Base-by-base conservation (phyloP, 2,113 vertebrate genomes). In the Caloenas nicobarica region DNA sequence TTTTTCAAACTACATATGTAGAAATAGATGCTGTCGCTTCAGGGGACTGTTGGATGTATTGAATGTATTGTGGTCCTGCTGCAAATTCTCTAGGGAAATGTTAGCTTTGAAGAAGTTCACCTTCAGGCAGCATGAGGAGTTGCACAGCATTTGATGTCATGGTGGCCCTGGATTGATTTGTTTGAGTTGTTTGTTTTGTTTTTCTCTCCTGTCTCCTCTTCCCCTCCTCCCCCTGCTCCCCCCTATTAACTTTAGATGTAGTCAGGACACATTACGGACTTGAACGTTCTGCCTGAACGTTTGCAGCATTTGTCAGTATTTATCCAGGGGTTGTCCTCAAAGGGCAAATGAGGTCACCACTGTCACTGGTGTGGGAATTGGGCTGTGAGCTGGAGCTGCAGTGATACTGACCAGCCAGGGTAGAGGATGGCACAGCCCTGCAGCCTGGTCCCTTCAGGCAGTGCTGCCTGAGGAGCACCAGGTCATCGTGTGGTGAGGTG, bases 381-480 rank as follows among this genome's bases (percentile, higher is more conserved):
- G 61, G 42, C 57, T 54, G 11, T 58, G 38, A 78, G 28, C 51
- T 81, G 81, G 33, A 87, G 81, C 66, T 80, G 54, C 36, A 50
- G 2, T 61, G 68, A 12, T 60, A 28, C 15, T 40, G 24, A 12
- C 18, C 34, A 80, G 33, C 24, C n/a, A 23, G 17, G 34, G 57
- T 28, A 65, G 64, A 46, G 89, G 46, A 26, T 66, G 44, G 31
- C 24, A 13, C 6, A 22, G 42, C 78, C 17, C 64, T 81, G 18
- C 26, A 40, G 2, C 0, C 0, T 50, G 57, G 34, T 26, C 38
- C 1, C 0, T 64, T 46, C 19, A 28, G 60, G 23, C 15, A 11
- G 16, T 22, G 21, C 9, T 68, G 25, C 44, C 46, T 38, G 81
- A 65, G 53, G 33, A 85, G 14, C 51, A 23, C 36, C 14, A 13